These are phyloP conservation scores for Porites divaricata DNA, from an alignment of 92 coral and sea anemone genomes.

Conservation along the genomic window DNA sequence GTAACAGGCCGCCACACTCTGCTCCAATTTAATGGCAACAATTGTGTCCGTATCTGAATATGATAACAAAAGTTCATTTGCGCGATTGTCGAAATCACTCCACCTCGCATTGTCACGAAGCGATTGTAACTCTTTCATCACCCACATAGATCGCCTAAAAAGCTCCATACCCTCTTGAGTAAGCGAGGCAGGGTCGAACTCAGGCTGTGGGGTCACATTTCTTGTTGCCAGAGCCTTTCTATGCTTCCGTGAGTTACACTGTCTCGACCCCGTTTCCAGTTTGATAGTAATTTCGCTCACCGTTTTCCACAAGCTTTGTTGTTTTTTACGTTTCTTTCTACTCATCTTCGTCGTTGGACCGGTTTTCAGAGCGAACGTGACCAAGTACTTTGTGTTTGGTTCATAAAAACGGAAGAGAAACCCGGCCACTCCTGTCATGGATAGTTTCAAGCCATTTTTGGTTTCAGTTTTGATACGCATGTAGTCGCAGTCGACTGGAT, in stretches of 20 bases:
- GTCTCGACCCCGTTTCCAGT: slow-evolving; percentile 24
- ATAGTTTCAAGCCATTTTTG: neutral
- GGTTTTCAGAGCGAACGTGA: slow-evolving; percentile 30
- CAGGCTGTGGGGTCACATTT: slow-evolving; percentile 4
- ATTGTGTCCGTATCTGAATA: slow-evolving; percentile 48
- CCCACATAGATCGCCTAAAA: slow-evolving; percentile 31
- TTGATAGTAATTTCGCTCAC: slow-evolving; percentile 30
- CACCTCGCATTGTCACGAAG: slow-evolving; percentile 76
- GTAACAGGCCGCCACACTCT: slow-evolving; percentile 69
- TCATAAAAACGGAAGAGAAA: slow-evolving; percentile 52
- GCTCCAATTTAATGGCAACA: slow-evolving; percentile 60
- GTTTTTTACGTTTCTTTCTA: neutral
- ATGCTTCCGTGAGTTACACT: neutral
- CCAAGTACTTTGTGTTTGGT: slow-evolving; percentile 25
- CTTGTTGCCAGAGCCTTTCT: neutral
- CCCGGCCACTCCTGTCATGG: slow-evolving; percentile 25
- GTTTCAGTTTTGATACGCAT: slow-evolving; percentile 20
- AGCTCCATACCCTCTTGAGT: slow-evolving; percentile 30
- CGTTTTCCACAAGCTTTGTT: neutral
- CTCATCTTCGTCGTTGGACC: slow-evolving; percentile 30
- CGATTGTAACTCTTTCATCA: slow-evolving; percentile 67
- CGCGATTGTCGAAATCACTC: slow-evolving; percentile 42
- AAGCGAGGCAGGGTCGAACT: slow-evolving; percentile 30
- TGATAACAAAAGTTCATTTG: slow-evolving; percentile 24
- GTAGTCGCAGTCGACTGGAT: slow-evolving; percentile 32